Evolutionary conservation across 2,888 invertebrate genomes (phyloP).

Genomic region (Ctenicera cuprea): DNA sequence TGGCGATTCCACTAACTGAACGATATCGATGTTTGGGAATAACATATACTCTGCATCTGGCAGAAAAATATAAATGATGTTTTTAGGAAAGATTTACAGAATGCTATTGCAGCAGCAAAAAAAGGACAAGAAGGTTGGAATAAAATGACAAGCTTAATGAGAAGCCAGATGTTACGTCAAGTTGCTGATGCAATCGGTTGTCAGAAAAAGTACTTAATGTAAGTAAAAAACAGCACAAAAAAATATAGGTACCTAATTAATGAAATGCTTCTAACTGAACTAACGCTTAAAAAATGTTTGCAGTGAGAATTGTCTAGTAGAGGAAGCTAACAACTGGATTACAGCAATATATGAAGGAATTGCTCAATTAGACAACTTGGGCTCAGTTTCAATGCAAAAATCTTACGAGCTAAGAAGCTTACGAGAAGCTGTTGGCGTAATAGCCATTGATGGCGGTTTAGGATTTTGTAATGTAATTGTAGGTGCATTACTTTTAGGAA

Average conservation of each 20-base stretch:
- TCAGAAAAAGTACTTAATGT: conserved; percentile 53
- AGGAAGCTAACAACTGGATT: conserved; percentile 54
- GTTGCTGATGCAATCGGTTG: conserved; percentile 56
- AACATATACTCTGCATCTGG: background rate
- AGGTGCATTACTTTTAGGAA: conserved; percentile 65
- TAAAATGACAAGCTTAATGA: conserved; percentile 56
- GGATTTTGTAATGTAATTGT: conserved; percentile 46
- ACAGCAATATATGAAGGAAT: conserved; percentile 55
- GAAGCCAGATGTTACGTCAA: conserved; percentile 58
- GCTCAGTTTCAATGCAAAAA: conserved; percentile 28
- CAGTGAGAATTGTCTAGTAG: background rate
- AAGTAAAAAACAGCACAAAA: background rate
- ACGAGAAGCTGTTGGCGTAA: conserved; percentile 63
- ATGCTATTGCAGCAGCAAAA: conserved; percentile 73
- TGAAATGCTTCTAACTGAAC: no score
- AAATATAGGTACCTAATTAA: no score
- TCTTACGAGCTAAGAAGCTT: conserved; percentile 57
- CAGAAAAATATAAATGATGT: background rate
- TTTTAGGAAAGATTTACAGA: conserved; percentile 67
- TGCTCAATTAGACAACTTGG: conserved; percentile 35
- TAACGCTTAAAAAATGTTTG: background rate
- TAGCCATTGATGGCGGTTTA: conserved; percentile 59
- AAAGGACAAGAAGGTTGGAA: conserved; percentile 71
- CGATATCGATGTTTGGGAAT: no score
- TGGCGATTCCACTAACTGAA: no score